Evolutionary conservation across 2,888 invertebrate species (phyloP).

Genomic region (Macaria notata): DNA sequence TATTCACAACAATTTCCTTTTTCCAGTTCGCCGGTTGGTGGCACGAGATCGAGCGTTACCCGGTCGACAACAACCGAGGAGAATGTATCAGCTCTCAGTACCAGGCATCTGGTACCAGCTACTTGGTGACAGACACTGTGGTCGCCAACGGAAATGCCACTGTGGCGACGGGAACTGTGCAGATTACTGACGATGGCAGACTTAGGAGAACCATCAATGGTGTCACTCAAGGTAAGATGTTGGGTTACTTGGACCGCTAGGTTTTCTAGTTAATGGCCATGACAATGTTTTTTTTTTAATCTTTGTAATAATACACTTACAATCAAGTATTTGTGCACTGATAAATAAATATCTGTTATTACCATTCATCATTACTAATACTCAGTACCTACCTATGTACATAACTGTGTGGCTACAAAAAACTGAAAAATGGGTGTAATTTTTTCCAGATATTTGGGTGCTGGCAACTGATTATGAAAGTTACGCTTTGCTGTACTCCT

Average conservation of each 20-base stretch:
- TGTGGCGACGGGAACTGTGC: slow-evolving; percentile 44
- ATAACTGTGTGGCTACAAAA: too few relatives aligned
- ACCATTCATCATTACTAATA: too few relatives aligned
- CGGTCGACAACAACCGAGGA: slow-evolving; percentile 45
- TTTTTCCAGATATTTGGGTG: slow-evolving; percentile 59
- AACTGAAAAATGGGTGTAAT: slow-evolving; percentile 4
- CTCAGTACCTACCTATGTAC: too few relatives aligned
- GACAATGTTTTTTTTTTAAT: too few relatives aligned
- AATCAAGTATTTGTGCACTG: too few relatives aligned
- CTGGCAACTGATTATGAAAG: slow-evolving; percentile 64
- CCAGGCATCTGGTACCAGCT: slow-evolving; percentile 36
- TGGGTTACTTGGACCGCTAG: too few relatives aligned
- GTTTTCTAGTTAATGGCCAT: too few relatives aligned
- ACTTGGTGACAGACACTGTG: slow-evolving; percentile 51
- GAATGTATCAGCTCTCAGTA: slow-evolving; percentile 59
- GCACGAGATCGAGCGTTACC: slow-evolving; percentile 67
- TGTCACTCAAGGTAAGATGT: slow-evolving; percentile 33
- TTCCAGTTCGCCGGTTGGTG: slow-evolving; percentile 65
- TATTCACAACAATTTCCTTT: too few relatives aligned
- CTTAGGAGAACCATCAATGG: slow-evolving; percentile 46
- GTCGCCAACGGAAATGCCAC: slow-evolving; percentile 44
- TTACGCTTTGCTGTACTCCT: slow-evolving; percentile 66
- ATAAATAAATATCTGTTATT: too few relatives aligned
- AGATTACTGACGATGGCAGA: slow-evolving; percentile 46
- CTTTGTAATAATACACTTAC: too few relatives aligned